Percentiles rank a stretch among this genome's conserved stretches.
These are phyloP conservation scores for Mimumesa dahlbomi DNA, from an alignment of 2,888 invertebrate species.

Conservation along the genomic window DNA sequence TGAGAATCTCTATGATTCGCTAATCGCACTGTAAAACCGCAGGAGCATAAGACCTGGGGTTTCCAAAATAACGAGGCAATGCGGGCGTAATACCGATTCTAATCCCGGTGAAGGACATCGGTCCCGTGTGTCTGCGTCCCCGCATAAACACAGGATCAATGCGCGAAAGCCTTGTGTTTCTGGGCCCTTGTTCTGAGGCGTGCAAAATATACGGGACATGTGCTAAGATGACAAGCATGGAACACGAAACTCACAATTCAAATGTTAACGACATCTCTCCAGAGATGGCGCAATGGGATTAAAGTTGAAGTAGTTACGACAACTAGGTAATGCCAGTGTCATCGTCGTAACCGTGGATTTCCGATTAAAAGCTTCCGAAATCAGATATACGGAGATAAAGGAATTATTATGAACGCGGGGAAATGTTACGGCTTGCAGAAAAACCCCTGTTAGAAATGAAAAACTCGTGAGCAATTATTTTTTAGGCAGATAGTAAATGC, in stretches of 20 bases:
- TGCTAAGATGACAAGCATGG: constrained; percentile 4
- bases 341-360: constrained; percentile 12
- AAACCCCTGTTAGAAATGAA: too few relatives aligned
- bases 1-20: too few relatives aligned
- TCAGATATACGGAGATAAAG: constrained; percentile 2
- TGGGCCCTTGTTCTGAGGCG: constrained; percentile 10
- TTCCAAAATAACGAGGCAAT: background rate
- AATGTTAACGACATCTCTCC: constrained; percentile 40
- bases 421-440: too few relatives aligned
- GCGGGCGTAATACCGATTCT: background rate
- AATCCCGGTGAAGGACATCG: background rate
- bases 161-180: constrained; percentile 5
- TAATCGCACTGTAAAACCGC: background rate
- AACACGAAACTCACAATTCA: constrained; percentile 33
- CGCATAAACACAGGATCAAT: constrained; percentile 18
- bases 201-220: constrained; percentile 9
- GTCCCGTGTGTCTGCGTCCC: background rate
- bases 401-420: constrained; percentile 19
- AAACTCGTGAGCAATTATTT: too few relatives aligned
- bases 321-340: too few relatives aligned
- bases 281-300: constrained; percentile 29
- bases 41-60: background rate
- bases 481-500: too few relatives aligned
- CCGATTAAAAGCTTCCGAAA: constrained; percentile 23
- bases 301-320: constrained; percentile 36